Conservation (phyloP, 2,113 vertebrate species). For the Oryzias woworae region DNA sequence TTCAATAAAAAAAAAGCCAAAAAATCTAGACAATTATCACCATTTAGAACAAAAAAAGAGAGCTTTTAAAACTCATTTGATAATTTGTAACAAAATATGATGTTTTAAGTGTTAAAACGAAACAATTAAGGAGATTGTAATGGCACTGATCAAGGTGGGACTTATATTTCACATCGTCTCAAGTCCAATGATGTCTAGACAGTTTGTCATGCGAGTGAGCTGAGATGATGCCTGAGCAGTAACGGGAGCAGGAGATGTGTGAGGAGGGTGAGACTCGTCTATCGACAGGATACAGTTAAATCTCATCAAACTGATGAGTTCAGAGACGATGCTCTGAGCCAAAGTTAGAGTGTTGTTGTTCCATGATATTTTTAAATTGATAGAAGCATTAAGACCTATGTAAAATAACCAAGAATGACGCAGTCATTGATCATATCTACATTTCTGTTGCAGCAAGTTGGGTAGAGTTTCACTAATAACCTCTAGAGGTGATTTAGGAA, state of each 20-base stretch:
- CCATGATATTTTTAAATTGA: too few species aligned
- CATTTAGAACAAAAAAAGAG: too few species aligned
- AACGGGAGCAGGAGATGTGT: constrained; percentile 47
- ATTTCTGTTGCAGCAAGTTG: not conserved
- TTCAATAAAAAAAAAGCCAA: too few species aligned
- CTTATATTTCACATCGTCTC: constrained; percentile 31
- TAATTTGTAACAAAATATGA: too few species aligned
- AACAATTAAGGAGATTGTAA: not conserved
- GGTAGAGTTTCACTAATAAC: not conserved
- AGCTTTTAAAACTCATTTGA: too few species aligned
- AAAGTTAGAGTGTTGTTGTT: not conserved
- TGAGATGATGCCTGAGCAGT: constrained; percentile 35
- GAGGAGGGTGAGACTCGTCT: constrained; percentile 4
- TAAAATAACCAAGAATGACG: not conserved
- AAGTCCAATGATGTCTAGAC: constrained; percentile 43
- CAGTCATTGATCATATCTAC: not conserved
- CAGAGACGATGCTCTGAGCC: not conserved
- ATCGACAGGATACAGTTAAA: constrained; percentile 5
- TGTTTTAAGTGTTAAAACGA: too few species aligned
- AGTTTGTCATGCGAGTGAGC: constrained; percentile 40
- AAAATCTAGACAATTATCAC: too few species aligned
- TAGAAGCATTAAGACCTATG: not conserved
- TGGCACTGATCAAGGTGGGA: not conserved
- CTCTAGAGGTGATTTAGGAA: not conserved
- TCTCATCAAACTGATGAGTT: not conserved